Conservation (phyloP, 2,797 vertebrate genomes). For the Tinamus major region DNA sequence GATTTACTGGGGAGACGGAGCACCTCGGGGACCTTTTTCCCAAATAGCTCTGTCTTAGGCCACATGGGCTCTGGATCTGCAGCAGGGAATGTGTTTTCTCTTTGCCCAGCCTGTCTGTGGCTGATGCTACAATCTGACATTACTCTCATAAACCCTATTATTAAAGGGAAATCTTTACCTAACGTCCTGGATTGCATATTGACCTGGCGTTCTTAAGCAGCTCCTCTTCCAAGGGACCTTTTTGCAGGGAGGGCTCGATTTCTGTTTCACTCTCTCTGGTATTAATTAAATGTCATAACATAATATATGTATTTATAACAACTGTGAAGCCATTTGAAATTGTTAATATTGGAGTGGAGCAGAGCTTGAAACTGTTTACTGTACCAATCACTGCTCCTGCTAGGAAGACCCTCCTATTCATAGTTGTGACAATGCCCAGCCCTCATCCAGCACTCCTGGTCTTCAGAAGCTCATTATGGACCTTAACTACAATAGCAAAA, state of each 20-base stretch:
- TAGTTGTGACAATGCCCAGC: neutral
- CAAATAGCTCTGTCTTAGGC: neutral
- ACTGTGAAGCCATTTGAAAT: neutral
- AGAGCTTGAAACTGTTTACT: neutral
- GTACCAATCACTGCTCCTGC: neutral
- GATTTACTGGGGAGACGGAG: neutral
- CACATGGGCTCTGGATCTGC: rapidly evolving
- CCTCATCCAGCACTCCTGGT: neutral
- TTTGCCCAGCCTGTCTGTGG: neutral
- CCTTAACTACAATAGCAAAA: neutral
- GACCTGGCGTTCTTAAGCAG: neutral
- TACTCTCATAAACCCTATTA: neutral
- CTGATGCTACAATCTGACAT: neutral
- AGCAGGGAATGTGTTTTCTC: neutral
- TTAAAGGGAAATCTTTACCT: neutral
- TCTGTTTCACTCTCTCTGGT: neutral
- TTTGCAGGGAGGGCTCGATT: rapidly evolving
- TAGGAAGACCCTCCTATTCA: neutral
- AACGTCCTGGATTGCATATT: neutral
- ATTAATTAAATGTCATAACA: neutral
- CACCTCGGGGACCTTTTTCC: rapidly evolving
- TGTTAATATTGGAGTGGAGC: neutral
- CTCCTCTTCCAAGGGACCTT: rapidly evolving
- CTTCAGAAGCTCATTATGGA: neutral
- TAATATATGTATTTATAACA: neutral